Conservation (phyloP, 1,140 invertebrate species). For the Zaprionus vittiger region DNA sequence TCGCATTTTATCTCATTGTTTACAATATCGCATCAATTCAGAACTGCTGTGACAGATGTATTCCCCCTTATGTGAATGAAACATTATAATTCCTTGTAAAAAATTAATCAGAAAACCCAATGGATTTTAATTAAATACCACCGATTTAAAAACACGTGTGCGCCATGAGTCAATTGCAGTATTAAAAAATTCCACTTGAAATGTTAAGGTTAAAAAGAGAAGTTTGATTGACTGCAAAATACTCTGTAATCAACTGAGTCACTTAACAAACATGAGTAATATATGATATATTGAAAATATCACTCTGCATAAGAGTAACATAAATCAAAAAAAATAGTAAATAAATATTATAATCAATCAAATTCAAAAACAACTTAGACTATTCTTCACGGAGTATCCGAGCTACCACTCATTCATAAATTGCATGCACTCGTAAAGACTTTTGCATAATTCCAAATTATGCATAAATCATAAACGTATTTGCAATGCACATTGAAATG, state of each 20-base stretch:
- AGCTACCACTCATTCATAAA: neutral
- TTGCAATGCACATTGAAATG: neutral
- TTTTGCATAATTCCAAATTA: neutral
- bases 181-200: neutral
- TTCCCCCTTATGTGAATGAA: neutral
- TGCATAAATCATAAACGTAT: slow-evolving; percentile 3
- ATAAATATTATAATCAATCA: too few species aligned
- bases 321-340: neutral
- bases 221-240: neutral
- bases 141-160: neutral
- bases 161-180: neutral
- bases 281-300: too few species aligned
- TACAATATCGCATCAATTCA: neutral
- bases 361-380: too few species aligned
- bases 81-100: slow-evolving; percentile 8
- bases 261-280: too few species aligned
- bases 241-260: neutral
- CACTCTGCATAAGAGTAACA: neutral
- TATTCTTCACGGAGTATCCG: neutral
- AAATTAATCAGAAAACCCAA: neutral
- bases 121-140: neutral
- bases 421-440: neutral
- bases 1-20: too few species aligned
- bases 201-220: neutral
- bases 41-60: neutral